Conservation (phyloP, 2,113 vertebrate species). For the human (Homo sapiens) region DNA sequence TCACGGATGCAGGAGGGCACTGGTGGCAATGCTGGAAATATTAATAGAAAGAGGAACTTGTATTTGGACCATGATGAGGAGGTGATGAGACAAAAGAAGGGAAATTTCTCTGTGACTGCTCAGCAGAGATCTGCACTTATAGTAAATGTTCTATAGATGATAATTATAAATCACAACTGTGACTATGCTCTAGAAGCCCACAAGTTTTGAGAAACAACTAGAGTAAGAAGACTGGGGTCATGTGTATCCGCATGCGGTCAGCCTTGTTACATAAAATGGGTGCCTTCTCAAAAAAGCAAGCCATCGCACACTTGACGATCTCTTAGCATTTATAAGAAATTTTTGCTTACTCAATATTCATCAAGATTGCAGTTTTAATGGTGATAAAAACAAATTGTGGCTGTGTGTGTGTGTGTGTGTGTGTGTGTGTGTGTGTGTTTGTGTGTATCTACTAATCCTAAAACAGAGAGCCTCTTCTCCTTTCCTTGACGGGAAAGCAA, state of each 20-base stretch:
- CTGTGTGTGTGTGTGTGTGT: not conserved
- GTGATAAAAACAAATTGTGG: not conserved
- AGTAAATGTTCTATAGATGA: slow-evolving; percentile 2
- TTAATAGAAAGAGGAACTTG: slow-evolving; percentile 54
- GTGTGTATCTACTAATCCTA: not conserved
- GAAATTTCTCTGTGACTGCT: not conserved
- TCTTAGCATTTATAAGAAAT: not conserved
- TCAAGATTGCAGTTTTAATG: not conserved
- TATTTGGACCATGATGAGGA: not conserved
- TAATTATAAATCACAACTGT: not conserved
- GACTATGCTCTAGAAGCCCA: not conserved
- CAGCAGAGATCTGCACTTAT: not conserved
- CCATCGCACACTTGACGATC: not conserved
- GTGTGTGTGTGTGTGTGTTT: not conserved
- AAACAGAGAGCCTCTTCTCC: not conserved
- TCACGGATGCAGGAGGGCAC: not conserved
- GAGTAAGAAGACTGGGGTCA: not conserved
- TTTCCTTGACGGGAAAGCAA: not conserved
- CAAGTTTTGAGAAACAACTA: not conserved
- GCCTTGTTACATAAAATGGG: not conserved
- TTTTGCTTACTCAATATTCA: not conserved
- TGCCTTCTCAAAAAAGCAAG: not conserved
- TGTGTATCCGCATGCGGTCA: not conserved
- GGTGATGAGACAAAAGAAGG: slow-evolving; percentile 25
- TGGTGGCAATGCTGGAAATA: not conserved